Base-by-base conservation (phyloP, 2,797 vertebrate species). In the Lagocephalus sceleratus region DNA sequence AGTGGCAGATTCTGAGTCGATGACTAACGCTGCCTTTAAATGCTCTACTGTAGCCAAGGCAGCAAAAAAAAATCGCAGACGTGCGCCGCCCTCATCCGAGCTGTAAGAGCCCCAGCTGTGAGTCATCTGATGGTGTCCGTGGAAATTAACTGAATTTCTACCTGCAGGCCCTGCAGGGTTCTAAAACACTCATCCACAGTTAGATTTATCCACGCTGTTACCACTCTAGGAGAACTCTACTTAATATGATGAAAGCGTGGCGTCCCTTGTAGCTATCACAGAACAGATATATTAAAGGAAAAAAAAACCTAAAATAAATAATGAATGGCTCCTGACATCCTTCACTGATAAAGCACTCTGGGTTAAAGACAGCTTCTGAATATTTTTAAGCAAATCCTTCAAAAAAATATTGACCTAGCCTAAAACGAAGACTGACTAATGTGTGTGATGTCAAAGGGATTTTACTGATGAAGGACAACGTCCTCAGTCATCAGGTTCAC, bases 131-230 rank as follows among this genome's bases (percentile, higher is more conserved):
- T 16, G 3, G 9, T 25, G 23, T 40, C 41, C 20, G 7, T 57
- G 54, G 16, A 38, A 48, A 57, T 57, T 15, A 47, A 40, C 11
- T 17, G 45, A 20, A 40, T 56, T 48, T 47, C 39, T 25, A 47
- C 54, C 38, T 47, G 20, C 17, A 15, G 20, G 22, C 2, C 26
- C 10, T 47, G 45, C 25, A 12, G 17, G 23, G n/a, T 16, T 35
- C 21, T 2, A 20, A 55, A 57, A 57, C 40, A 57, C 5, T 9
- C 40, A 35, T n/a, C 23, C 54, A 32, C 35, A 57, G 32, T 25
- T 8, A 35, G 0, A 15, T 56, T 9, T 25, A 47, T 21, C 26
- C 14, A 11, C 15, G 26, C 10, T 20, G n/a, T 39, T 9, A 16
- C 16, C 9, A 3, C 6, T 8, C 43, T 56, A 6, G 6, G 1